phyloP scores from a whole-genome alignment of 2,888 invertebrate genomes.

The Campoplex nolae region DNA sequence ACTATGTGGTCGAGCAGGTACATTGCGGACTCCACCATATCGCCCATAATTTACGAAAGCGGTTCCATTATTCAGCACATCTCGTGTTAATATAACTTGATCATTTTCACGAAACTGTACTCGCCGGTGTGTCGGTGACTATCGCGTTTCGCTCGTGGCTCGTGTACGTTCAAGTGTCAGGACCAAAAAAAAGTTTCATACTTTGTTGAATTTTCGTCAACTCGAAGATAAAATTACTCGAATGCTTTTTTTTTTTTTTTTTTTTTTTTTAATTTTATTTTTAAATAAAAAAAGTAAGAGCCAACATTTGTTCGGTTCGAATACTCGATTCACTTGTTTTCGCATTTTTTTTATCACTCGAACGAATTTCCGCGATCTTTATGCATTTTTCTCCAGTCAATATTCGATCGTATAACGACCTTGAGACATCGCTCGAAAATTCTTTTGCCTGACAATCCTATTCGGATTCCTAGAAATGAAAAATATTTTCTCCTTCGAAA shows the following conservation, averaged over 20 bases:
- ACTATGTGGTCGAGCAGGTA: slow-evolving; percentile 31
- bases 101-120: slow-evolving; percentile 24
- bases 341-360: neutral
- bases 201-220: neutral
- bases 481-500: neutral
- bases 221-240: neutral
- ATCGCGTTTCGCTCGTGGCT: slow-evolving; percentile 11
- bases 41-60: slow-evolving; percentile 56
- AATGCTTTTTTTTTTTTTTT: neutral
- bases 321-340: neutral
- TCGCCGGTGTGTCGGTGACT: neutral
- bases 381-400: neutral
- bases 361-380: neutral
- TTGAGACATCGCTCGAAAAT: neutral
- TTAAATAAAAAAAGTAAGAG: no score
- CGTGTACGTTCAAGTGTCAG: neutral
- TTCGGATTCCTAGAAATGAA: neutral
- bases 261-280: neutral
- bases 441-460: neutral
- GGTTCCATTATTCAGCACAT: slow-evolving; percentile 51
- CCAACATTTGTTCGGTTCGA: no score
- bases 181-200: neutral
- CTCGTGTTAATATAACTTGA: slow-evolving; percentile 20
- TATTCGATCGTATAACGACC: neutral
- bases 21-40: slow-evolving; percentile 15